Conservation (phyloP, 2,113 vertebrate genomes). For the Odontophorus gujanensis region DNA sequence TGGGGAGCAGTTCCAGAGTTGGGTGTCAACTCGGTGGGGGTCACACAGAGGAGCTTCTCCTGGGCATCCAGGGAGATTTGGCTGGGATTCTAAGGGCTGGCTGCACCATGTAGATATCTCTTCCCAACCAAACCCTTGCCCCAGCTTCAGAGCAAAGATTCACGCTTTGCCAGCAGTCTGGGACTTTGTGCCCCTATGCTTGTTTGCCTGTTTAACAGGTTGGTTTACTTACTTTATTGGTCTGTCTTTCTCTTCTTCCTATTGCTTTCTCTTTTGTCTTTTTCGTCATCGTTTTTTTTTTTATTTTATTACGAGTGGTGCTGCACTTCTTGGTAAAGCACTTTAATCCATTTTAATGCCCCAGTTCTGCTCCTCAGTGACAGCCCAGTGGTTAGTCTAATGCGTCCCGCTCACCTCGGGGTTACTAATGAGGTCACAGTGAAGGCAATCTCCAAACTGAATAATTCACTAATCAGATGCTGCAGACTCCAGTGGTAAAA, state of each 20-base stretch:
- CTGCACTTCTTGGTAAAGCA: conserved; percentile 85
- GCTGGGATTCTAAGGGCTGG: not conserved
- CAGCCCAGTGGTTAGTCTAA: conserved; percentile 85
- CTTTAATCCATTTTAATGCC: conserved; percentile 87
- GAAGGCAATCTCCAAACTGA: conserved; percentile 83
- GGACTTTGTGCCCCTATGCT: not conserved
- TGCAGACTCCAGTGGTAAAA: conserved; percentile 86
- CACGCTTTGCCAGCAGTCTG: accelerated
- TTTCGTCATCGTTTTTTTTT: conserved; percentile 24
- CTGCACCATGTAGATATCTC: not conserved
- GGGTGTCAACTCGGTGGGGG: accelerated
- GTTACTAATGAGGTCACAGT: conserved; percentile 88
- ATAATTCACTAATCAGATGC: conserved; percentile 89
- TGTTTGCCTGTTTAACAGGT: conserved; percentile 64
- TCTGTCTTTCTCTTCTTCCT: not conserved
- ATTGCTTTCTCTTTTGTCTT: not conserved
- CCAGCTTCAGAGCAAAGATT: not conserved
- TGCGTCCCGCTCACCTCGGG: conserved; percentile 85
- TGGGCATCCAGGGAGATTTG: accelerated
- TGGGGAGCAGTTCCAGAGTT: accelerated
- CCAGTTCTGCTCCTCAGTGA: conserved; percentile 78
- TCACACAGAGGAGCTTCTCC: not conserved
- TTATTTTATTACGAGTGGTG: conserved; percentile 71
- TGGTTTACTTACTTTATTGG: conserved; percentile 44
- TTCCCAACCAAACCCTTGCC: not conserved